These are phyloP conservation scores for Ctenoplectra terminalis DNA, from an alignment of 1,140 invertebrate genomes.

Conservation along the genomic window DNA sequence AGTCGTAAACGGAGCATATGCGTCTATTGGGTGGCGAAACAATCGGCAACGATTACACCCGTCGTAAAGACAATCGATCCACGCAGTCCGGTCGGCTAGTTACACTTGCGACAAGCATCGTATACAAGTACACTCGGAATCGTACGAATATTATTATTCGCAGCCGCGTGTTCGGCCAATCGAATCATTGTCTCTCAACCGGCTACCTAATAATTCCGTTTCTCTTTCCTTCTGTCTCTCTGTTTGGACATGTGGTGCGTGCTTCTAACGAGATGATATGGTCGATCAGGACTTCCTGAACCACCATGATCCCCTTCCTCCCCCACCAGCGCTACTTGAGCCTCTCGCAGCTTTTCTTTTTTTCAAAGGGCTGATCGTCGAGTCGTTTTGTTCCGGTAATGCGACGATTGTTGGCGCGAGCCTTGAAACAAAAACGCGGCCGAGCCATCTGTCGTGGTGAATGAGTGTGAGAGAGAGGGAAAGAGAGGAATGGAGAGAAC, in stretches of 20 bases:
- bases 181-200: constrained; percentile 56
- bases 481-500: constrained; percentile 54
- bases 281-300: constrained; percentile 64
- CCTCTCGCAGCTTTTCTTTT: constrained; percentile 53
- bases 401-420: constrained; percentile 79
- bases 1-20: constrained; percentile 65
- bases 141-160: constrained; percentile 70
- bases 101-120: constrained; percentile 68
- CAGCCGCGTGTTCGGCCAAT: constrained; percentile 58
- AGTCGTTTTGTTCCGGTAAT: constrained; percentile 80
- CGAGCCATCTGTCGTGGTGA: constrained; percentile 78
- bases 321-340: constrained; percentile 27
- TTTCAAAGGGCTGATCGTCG: constrained; percentile 74
- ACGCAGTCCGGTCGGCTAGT: constrained; percentile 53
- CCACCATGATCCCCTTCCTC: constrained; percentile 44
- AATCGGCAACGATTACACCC: constrained; percentile 72
- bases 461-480: constrained; percentile 25
- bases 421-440: constrained; percentile 82
- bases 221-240: constrained; percentile 52
- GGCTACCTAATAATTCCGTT: background rate
- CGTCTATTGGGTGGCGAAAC: constrained; percentile 59
- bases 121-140: constrained; percentile 55
- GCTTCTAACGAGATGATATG: constrained; percentile 68
- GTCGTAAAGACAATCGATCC: constrained; percentile 68
- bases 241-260: constrained; percentile 81